Evolutionary conservation across 2,113 vertebrate species (phyloP), one percentile per base, ranked within the genome.

Genomic region (Lonchura striata): DNA sequence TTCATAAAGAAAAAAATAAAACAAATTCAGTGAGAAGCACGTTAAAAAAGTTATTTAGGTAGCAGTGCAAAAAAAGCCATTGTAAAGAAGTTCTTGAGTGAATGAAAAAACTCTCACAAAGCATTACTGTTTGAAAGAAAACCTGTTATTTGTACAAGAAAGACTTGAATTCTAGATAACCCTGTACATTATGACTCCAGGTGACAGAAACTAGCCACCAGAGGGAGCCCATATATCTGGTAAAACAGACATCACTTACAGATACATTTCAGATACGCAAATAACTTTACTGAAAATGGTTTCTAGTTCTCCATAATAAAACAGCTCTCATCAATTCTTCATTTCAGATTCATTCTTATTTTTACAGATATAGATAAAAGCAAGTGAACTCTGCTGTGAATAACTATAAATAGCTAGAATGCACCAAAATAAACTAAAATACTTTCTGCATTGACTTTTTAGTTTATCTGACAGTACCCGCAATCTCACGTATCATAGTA

Each of bases 151-250:
- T 63, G 24, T 42, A 47, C 24, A 15, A 74, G 17, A 69, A 69
- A 88, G 52, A 16, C 8, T 30, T 33, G 47, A 72, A 57, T 56
- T 68, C 11, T 13, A n/a, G 8, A 76, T 52, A 11, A 0, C 7
- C 17, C 15, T 24, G 10, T 10, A 23, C 10, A 24, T 22, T 42
- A 27, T 3, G 3, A 59, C 10, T 57, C 30, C 50, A 31, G 54
- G 16, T 44, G 44, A 66, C 39, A 65, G 16, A 86, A 54, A 47
- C 22, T 9, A 70, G 80, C 94, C 96, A 95, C 88, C 80, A 97
- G 96, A 92, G 96, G 96, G 95, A 96, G 96, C 86, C n/a, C 54
- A 80, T 0, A 85, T 28, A 82, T 7, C 52, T 22, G 7, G 33
- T 74, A 69, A 35, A 82, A 63, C 22, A 19, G 16, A 50, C 21